Percentiles rank a stretch among this genome's conserved stretches.
Evolutionary conservation across 2,888 invertebrate genomes (phyloP).

Genomic region (Norana najaformis): DNA sequence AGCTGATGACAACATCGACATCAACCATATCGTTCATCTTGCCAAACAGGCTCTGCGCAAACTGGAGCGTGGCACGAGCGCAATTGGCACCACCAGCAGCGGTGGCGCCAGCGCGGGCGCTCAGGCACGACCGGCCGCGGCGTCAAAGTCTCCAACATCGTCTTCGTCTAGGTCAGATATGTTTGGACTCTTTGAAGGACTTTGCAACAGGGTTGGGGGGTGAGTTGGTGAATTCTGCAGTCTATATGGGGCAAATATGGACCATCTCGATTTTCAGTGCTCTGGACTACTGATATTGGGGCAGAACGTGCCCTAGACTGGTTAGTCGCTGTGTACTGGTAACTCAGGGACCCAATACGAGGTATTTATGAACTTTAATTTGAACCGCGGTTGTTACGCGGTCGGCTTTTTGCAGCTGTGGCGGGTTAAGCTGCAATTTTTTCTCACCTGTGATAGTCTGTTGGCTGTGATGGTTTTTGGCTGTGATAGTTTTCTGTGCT

Average conservation of each 20-base stretch:
- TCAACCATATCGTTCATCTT: constrained; percentile 56
- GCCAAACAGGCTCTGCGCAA: constrained; percentile 46
- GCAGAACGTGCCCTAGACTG: neutral
- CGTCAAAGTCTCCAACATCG: constrained; percentile 9
- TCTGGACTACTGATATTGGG: neutral
- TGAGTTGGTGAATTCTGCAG: neutral
- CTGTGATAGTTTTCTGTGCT: neutral
- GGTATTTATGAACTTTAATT: constrained; percentile 8
- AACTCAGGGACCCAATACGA: neutral
- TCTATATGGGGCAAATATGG: neutral
- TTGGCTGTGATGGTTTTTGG: constrained; percentile 13
- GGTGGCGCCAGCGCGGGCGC: neutral
- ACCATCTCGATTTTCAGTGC: neutral
- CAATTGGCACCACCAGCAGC: neutral
- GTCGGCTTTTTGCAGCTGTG: neutral
- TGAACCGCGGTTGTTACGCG: neutral
- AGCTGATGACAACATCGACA: constrained; percentile 70
- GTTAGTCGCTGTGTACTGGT: constrained; percentile 5
- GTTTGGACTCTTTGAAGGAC: constrained; percentile 29
- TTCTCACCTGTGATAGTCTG: neutral
- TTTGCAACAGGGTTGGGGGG: neutral
- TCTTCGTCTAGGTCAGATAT: constrained; percentile 28
- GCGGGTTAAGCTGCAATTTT: neutral
- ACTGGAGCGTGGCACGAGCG: neutral
- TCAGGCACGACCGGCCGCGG: neutral